Conservation (phyloP, 2,113 vertebrate genomes). For the Phylloscopus trochiloides region DNA sequence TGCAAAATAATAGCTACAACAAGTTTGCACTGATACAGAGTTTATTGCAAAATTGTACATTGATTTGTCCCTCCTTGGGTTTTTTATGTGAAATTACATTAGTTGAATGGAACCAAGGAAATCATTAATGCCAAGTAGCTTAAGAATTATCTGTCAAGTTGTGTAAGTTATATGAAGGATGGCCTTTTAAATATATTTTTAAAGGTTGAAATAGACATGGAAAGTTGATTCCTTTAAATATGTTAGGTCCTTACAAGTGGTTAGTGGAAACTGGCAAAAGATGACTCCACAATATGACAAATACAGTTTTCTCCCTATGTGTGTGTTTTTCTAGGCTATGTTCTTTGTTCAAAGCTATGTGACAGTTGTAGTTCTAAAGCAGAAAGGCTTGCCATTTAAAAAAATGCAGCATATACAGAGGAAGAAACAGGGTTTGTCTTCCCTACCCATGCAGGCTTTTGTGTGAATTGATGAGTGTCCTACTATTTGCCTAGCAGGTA, state of each 20-base stretch:
- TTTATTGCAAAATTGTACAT: neutral
- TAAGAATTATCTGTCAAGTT: neutral
- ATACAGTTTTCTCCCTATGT: neutral
- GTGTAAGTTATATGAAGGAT: neutral
- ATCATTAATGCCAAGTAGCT: neutral
- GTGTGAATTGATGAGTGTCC: neutral
- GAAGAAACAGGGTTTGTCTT: neutral
- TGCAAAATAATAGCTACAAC: neutral
- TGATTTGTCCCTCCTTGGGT: neutral
- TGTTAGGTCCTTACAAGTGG: neutral
- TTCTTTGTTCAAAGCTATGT: neutral
- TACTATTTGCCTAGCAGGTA: neutral
- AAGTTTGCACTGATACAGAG: neutral
- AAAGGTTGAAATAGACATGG: neutral
- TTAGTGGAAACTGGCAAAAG: neutral
- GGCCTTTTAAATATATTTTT: neutral
- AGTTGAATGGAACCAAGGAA: neutral
- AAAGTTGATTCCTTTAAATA: neutral
- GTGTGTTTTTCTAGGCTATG: neutral
- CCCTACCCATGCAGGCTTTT: neutral
- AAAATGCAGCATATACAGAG: neutral
- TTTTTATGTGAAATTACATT: neutral
- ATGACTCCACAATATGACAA: neutral
- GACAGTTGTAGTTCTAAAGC: neutral
- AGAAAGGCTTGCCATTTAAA: neutral